These are phyloP conservation scores for Caenorhabditis sp. DNA, from an alignment of 2,888 invertebrate species.

Conservation along the genomic window DNA sequence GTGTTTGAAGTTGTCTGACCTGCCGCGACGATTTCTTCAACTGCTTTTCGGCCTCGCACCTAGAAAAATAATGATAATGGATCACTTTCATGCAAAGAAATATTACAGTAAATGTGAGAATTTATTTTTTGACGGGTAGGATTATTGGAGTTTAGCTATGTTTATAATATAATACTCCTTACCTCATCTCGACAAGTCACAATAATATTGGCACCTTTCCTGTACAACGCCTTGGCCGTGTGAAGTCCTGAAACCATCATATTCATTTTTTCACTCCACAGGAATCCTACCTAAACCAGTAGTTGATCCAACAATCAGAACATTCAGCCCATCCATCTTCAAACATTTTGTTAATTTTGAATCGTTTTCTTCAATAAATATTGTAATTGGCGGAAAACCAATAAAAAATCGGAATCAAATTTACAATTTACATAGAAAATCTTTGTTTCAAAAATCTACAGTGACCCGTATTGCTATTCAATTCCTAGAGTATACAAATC, in stretches of 20 bases:
- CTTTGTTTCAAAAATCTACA: background rate
- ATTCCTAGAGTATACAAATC: background rate
- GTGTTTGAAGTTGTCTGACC: background rate
- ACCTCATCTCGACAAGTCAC: conserved; percentile 54
- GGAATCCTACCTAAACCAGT: conserved; percentile 43
- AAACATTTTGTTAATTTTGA: background rate
- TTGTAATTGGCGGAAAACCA: background rate
- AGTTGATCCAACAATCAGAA: conserved; percentile 54
- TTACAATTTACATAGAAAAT: background rate
- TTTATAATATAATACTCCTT: background rate
- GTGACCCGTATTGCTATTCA: background rate
- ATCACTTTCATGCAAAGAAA: background rate
- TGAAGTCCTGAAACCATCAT: conserved; percentile 47
- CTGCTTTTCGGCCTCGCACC: conserved; percentile 38
- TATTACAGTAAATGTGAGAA: no score
- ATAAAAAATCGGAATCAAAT: background rate
- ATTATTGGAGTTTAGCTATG: no score
- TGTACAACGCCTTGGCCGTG: conserved; percentile 51
- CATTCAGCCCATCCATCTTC: conserved; percentile 39
- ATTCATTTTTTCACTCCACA: background rate
- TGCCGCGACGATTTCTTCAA: conserved; percentile 19
- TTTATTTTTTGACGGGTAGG: no score
- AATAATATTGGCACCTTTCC: conserved; percentile 51
- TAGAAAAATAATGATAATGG: background rate
- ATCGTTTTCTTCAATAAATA: background rate